Percentiles rank a stretch among this genome's conserved stretches.
These are phyloP conservation scores for Sorex maritimensis DNA, from an alignment of 2,797 vertebrate genomes.

Conservation along the genomic window DNA sequence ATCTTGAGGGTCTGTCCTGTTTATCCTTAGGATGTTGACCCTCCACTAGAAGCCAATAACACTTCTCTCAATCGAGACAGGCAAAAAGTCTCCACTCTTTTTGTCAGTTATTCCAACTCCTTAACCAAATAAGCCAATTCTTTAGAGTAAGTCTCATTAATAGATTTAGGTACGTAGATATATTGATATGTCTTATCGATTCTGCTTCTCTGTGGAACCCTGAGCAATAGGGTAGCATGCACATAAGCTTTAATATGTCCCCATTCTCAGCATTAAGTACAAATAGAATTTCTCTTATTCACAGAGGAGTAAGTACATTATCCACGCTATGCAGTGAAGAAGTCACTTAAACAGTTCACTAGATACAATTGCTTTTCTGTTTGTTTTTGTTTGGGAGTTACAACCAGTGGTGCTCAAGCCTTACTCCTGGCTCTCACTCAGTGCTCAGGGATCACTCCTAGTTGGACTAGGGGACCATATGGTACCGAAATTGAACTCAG, in stretches of 20 bases:
- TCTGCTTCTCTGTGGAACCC: not conserved
- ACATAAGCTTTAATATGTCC: not conserved
- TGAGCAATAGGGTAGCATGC: not conserved
- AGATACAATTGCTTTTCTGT: not conserved
- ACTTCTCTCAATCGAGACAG: too few species aligned
- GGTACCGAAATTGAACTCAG: too few species aligned
- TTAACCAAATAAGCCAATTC: not conserved
- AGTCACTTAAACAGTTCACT: conserved; percentile 35
- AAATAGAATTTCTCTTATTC: conserved; percentile 42
- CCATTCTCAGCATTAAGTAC: conserved; percentile 3
- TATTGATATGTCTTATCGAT: not conserved
- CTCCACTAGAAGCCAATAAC: not conserved
- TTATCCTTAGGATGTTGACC: not conserved
- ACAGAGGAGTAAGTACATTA: conserved; percentile 40
- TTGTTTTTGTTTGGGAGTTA: too few species aligned
- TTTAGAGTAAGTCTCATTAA: not conserved
- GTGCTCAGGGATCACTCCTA: too few species aligned
- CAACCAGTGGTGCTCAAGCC: too few species aligned
- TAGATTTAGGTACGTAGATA: not conserved
- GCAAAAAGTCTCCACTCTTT: too few species aligned
- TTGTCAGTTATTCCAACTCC: not conserved
- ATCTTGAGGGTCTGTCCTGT: not conserved
- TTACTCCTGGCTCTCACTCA: too few species aligned
- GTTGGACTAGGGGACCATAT: too few species aligned
- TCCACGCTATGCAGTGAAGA: conserved; percentile 33